Evolutionary conservation across 1,140 invertebrate genomes (phyloP).

Genomic region (Ephestia elutella): DNA sequence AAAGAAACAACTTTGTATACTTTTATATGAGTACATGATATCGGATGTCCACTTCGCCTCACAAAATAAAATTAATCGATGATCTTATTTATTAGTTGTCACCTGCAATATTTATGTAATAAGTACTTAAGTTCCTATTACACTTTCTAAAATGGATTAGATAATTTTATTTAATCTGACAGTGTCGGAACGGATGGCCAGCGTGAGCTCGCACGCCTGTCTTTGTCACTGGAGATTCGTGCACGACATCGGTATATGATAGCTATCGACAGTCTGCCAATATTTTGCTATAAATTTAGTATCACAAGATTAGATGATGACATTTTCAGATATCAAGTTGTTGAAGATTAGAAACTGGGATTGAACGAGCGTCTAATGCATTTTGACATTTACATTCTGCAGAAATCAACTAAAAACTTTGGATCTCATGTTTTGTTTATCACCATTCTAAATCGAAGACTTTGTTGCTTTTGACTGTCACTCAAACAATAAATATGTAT

Average conservation of each 20-base stretch:
- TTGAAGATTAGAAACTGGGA: too few relatives aligned
- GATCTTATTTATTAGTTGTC: conserved; percentile 1
- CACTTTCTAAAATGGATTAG: conserved; percentile 21
- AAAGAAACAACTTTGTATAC: too few relatives aligned
- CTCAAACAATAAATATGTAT: too few relatives aligned
- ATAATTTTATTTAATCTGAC: conserved; percentile 18
- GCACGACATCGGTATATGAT: not conserved
- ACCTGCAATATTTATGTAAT: conserved; percentile 9
- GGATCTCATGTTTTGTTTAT: too few relatives aligned
- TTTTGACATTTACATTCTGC: too few relatives aligned
- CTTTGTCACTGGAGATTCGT: not conserved
- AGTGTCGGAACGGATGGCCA: conserved; percentile 2
- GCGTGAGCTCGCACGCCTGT: not conserved
- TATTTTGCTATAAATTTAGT: too few relatives aligned
- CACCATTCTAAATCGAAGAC: too few relatives aligned
- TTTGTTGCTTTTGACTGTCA: too few relatives aligned
- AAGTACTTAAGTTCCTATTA: conserved; percentile 10
- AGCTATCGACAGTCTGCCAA: not conserved
- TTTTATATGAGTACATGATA: not conserved
- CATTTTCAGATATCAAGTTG: too few relatives aligned
- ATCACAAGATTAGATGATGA: too few relatives aligned
- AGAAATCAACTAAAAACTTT: too few relatives aligned
- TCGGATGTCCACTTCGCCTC: not conserved
- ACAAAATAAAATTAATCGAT: not conserved
- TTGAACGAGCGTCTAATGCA: too few relatives aligned